Conservation (phyloP, 2,113 vertebrate species). For the Raphicerus campestris region DNA sequence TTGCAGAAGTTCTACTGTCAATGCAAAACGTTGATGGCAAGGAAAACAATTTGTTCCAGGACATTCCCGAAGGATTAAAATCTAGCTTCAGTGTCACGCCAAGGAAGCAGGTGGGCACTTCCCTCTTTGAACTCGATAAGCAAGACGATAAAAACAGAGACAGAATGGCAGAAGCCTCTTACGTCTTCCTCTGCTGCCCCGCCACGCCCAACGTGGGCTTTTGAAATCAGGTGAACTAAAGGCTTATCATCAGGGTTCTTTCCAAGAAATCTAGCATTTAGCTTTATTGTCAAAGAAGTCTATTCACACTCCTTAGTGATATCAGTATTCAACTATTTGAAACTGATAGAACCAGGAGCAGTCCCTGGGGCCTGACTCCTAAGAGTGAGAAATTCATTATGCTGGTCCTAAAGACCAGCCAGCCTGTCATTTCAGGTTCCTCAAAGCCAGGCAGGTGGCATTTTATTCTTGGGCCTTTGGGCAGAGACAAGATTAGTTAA, state of each 20-base stretch:
- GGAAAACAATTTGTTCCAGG: neutral
- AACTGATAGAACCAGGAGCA: neutral
- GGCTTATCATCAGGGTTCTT: neutral
- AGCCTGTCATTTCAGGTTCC: conserved; percentile 76
- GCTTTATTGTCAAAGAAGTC: conserved; percentile 42
- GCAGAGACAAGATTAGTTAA: conserved; percentile 81
- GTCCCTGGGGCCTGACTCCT: neutral
- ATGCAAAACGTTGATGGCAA: neutral
- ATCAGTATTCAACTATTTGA: neutral
- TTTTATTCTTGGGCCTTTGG: conserved; percentile 90
- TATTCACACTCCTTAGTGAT: neutral
- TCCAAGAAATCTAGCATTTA: conserved; percentile 5
- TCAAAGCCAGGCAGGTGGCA: conserved; percentile 83
- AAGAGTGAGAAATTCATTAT: neutral
- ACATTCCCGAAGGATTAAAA: conserved; percentile 33
- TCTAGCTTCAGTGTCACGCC: neutral
- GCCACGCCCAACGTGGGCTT: conserved; percentile 48
- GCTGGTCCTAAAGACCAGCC: conserved; percentile 46
- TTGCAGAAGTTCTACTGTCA: neutral
- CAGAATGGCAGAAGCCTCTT: conserved; percentile 39
- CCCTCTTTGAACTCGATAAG: conserved; percentile 22
- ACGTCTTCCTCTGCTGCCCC: conserved; percentile 66
- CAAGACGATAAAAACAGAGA: conserved; percentile 14
- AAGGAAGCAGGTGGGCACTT: conserved; percentile 35
- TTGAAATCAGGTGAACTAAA: conserved; percentile 47